phyloP scores from a whole-genome alignment of 2,113 vertebrate genomes.

The Oreocharis arfaki region DNA sequence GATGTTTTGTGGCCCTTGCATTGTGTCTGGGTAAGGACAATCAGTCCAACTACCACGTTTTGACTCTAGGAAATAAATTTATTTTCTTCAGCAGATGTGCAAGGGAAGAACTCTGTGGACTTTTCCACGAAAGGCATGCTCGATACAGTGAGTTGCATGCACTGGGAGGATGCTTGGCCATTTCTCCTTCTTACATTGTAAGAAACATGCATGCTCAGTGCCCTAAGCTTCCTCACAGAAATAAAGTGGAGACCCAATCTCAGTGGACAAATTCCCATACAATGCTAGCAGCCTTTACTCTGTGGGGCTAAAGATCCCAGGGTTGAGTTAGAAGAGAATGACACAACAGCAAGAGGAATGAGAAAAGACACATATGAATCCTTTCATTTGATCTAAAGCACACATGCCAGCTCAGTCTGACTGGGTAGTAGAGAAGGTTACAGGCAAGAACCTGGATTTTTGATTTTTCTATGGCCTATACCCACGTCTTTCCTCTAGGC shows the following conservation, averaged over 20 bases:
- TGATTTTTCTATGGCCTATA: background rate
- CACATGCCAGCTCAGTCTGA: rapidly evolving
- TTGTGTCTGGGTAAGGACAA: background rate
- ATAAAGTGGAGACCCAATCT: background rate
- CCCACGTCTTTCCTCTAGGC: background rate
- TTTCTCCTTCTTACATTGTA: background rate
- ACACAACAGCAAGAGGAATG: background rate
- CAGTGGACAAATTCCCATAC: background rate
- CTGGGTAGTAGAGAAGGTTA: background rate
- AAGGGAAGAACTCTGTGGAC: background rate
- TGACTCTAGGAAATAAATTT: background rate
- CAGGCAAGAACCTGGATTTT: background rate
- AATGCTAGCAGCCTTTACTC: background rate
- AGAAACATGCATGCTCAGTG: background rate
- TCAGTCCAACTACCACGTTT: background rate
- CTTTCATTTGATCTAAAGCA: background rate
- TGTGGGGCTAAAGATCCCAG: rapidly evolving
- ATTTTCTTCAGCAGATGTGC: background rate
- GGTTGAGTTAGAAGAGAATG: background rate
- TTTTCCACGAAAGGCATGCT: background rate
- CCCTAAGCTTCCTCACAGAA: background rate
- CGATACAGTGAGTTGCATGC: background rate
- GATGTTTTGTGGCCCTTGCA: background rate
- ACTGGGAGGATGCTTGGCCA: background rate
- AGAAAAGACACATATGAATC: rapidly evolving